Evolutionary conservation across 1,140 invertebrate species (phyloP).

Genomic region (Bombus pascuorum): DNA sequence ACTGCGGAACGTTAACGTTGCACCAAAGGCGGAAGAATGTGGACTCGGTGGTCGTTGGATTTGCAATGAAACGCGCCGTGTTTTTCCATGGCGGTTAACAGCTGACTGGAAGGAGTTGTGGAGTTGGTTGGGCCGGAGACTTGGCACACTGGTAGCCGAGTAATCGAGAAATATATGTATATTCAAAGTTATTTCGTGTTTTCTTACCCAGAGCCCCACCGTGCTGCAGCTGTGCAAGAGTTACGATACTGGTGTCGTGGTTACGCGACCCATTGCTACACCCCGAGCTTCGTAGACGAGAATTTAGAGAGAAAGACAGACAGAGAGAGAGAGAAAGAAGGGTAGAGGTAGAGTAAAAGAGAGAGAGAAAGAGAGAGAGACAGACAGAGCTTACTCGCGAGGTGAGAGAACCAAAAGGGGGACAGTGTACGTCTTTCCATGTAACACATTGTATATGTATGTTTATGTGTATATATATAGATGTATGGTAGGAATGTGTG

Average conservation of each 20-base stretch:
- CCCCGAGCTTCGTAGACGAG: slow-evolving; percentile 51
- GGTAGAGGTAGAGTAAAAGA: background rate
- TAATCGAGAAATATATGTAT: slow-evolving; percentile 69
- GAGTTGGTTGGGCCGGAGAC: slow-evolving; percentile 32
- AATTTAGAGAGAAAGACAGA: slow-evolving; percentile 61
- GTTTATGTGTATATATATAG: background rate
- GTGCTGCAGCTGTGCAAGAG: slow-evolving; percentile 67
- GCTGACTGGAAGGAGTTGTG: background rate
- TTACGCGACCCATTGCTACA: slow-evolving; percentile 55
- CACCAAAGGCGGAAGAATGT: too few relatives aligned
- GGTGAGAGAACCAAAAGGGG: slow-evolving; percentile 49
- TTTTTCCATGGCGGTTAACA: background rate
- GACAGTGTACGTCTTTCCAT: background rate
- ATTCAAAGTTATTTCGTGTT: slow-evolving; percentile 70
- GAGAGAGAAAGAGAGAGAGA: background rate
- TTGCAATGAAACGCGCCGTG: background rate
- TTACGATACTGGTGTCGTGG: slow-evolving; percentile 67
- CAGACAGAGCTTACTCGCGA: slow-evolving; percentile 56
- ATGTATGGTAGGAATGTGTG: too few relatives aligned
- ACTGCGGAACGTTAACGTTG: too few relatives aligned
- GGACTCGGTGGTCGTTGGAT: background rate
- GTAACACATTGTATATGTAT: slow-evolving; percentile 10
- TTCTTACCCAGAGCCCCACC: slow-evolving; percentile 74
- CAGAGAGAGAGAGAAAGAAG: background rate
- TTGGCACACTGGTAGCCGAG: slow-evolving; percentile 41